Percentiles rank a stretch among this genome's conserved stretches.
phyloP scores from a whole-genome alignment of 2,113 vertebrate genomes.

The Pithys albifrons region DNA sequence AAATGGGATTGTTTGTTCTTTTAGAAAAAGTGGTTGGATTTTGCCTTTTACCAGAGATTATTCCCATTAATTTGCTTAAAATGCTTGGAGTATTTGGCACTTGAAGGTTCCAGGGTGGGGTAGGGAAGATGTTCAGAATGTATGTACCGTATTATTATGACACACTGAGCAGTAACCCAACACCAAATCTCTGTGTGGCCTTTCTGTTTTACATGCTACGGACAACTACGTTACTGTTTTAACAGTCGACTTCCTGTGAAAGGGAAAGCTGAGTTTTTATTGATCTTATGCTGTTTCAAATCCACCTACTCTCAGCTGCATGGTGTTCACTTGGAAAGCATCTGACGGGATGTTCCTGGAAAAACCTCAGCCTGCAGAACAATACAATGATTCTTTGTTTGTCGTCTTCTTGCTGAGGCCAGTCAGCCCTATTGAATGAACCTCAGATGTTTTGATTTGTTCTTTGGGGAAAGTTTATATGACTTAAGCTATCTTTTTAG shows the following conservation, averaged over 20 bases:
- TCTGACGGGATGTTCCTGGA: constrained; percentile 58
- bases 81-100: background rate
- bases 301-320: constrained; percentile 59
- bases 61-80: background rate
- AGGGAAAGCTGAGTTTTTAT: constrained; percentile 43
- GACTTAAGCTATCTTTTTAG: constrained; percentile 62
- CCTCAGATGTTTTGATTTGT: constrained; percentile 68
- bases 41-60: background rate
- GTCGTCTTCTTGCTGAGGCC: constrained; percentile 27
- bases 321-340: constrained; percentile 53
- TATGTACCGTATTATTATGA: background rate
- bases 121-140: constrained; percentile 31
- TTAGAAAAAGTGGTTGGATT: background rate
- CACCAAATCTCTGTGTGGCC: constrained; percentile 49
- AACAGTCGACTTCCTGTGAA: constrained; percentile 54
- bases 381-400: constrained; percentile 71
- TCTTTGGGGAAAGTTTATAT: constrained; percentile 62
- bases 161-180: background rate
- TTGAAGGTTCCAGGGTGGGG: background rate
- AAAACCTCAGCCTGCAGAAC: constrained; percentile 2
- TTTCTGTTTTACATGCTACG: constrained; percentile 32
- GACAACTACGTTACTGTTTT: constrained; percentile 60
- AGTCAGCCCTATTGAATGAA: constrained; percentile 47
- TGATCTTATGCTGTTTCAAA: constrained; percentile 55
- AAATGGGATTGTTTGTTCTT: background rate